Evolutionary conservation across 1,140 invertebrate species (phyloP).

Genomic region (Drosophila lacertosa): DNA sequence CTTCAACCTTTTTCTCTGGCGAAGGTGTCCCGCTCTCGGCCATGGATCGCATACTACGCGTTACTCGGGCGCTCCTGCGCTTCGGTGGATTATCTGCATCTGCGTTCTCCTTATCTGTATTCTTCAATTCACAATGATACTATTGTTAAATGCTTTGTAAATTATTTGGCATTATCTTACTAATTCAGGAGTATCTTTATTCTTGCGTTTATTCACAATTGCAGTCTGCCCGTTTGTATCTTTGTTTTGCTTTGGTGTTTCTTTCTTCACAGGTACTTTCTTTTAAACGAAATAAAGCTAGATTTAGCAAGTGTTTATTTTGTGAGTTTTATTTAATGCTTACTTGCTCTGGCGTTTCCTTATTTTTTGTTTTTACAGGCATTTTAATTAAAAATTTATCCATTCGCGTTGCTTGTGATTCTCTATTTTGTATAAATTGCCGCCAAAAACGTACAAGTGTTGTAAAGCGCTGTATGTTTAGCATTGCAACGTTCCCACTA

Average conservation of each 20-base stretch:
- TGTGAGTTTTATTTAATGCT: not conserved
- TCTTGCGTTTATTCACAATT: conserved; percentile 46
- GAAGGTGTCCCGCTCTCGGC: conserved; percentile 58
- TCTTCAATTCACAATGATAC: conserved; percentile 17
- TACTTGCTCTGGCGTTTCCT: conserved; percentile 26
- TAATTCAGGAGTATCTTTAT: conserved; percentile 51
- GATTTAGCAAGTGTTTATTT: not conserved
- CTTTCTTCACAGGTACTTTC: conserved; percentile 31
- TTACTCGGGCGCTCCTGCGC: conserved; percentile 63
- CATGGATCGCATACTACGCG: conserved; percentile 72
- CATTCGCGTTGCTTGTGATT: conserved; percentile 35
- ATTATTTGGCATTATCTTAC: conserved; percentile 23
- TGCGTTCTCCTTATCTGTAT: conserved; percentile 31
- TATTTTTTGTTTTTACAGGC: conserved; percentile 39
- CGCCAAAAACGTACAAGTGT: conserved; percentile 46
- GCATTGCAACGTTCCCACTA: not conserved
- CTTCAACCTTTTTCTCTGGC: conserved; percentile 52
- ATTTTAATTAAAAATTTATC: conserved; percentile 66
- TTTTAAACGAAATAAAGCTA: not conserved
- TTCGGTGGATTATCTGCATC: conserved; percentile 74
- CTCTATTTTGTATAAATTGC: conserved; percentile 36
- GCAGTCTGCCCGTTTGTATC: not conserved
- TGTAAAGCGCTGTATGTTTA: not conserved
- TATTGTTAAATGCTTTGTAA: not conserved
- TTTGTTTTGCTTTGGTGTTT: conserved; percentile 30